Percentiles rank a stretch among this genome's conserved stretches.
phyloP scores from a whole-genome alignment of 2,888 invertebrate genomes.

The Coelinius sp. region DNA sequence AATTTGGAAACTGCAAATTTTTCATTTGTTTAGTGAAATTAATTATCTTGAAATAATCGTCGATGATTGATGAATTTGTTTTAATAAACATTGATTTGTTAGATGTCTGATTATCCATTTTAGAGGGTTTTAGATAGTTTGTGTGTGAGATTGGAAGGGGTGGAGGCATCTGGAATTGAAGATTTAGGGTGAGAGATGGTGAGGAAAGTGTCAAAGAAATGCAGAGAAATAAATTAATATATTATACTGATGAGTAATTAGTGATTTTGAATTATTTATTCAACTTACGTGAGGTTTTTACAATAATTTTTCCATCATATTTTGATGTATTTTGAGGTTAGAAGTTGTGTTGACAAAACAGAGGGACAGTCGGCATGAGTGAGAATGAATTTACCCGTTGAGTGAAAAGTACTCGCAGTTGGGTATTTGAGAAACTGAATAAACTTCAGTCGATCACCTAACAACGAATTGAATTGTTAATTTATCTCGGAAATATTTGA shows the following conservation, averaged over 20 bases:
- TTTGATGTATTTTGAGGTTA: constrained; percentile 3
- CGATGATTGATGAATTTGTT: constrained; percentile 11
- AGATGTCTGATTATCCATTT: not conserved
- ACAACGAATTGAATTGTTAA: too few relatives aligned
- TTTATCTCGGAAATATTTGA: too few relatives aligned
- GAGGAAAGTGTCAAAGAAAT: not conserved
- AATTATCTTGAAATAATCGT: constrained; percentile 4
- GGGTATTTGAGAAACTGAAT: too few relatives aligned
- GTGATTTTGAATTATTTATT: not conserved
- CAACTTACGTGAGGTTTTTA: not conserved
- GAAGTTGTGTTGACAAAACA: not conserved
- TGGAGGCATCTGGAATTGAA: too few relatives aligned
- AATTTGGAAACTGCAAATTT: constrained; percentile 31
- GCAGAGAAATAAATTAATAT: not conserved
- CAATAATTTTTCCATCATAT: not conserved
- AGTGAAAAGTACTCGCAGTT: not conserved
- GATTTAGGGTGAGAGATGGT: not conserved
- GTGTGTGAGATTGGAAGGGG: too few relatives aligned
- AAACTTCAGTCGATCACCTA: too few relatives aligned
- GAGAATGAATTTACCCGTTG: not conserved
- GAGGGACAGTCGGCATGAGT: not conserved
- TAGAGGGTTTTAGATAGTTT: not conserved
- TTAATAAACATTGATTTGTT: not conserved
- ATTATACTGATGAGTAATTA: not conserved
- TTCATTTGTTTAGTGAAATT: not conserved